Conservation (phyloP, 2,888 invertebrate species). For the Nineta flava region DNA sequence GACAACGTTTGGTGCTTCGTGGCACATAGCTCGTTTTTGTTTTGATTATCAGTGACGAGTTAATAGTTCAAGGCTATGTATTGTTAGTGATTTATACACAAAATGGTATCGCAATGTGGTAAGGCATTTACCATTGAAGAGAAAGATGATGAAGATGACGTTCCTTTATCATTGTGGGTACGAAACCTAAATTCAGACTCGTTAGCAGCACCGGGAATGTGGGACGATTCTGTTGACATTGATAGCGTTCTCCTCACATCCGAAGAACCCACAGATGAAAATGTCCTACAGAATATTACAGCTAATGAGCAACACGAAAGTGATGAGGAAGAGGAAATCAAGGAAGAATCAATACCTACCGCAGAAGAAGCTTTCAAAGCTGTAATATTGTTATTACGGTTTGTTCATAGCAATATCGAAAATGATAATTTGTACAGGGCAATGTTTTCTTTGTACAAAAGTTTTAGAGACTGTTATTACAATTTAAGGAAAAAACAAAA, state of each 20-base stretch:
- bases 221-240: conserved; percentile 7
- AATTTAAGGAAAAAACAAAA: no score
- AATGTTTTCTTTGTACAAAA: no score
- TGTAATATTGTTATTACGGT: conserved; percentile 10
- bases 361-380: conserved; percentile 10
- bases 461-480: conserved; percentile 8
- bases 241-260: no score
- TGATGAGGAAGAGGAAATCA: conserved; percentile 10
- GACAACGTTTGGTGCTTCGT: no score
- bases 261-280: conserved; percentile 9
- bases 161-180: conserved; percentile 15
- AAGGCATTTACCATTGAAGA: conserved; percentile 10
- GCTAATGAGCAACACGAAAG: conserved; percentile 9
- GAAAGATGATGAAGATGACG: conserved; percentile 14
- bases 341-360: conserved; percentile 11
- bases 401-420: no score
- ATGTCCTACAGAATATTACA: conserved; percentile 10
- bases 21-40: conserved; percentile 6
- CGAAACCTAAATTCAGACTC: conserved; percentile 12
- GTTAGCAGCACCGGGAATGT: neutral
- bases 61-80: conserved; percentile 3
- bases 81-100: conserved; percentile 1
- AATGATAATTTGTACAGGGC: no score
- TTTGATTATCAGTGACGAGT: conserved; percentile 6
- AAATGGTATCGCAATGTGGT: conserved; percentile 7